Base-by-base conservation (phyloP, 2,113 vertebrate genomes). In the Butorides virescens region DNA sequence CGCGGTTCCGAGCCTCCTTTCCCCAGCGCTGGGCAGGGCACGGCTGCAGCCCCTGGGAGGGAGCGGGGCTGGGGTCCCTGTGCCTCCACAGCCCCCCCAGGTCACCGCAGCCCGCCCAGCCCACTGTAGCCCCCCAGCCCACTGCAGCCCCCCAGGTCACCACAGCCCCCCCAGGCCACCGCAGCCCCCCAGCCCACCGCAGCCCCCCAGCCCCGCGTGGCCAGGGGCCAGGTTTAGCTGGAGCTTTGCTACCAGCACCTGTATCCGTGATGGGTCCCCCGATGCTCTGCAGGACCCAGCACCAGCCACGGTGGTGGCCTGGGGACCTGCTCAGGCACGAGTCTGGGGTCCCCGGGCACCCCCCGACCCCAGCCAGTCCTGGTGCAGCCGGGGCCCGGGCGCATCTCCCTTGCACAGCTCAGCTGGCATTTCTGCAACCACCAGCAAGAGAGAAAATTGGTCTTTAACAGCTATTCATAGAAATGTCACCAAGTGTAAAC, bases 401-500 rank as follows among this genome's bases (percentile, higher is more conserved):
- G 39, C 66, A 62, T 32, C 71, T 16, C 32, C 66, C 46, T 27
- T 2, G 0, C 42, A 11, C 84, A 47, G 73, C 91, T 87, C 87
- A 80, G 65, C 50, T 77, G 72, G 29, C 52, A 25, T 59, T 95
- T 72, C 89, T 81, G 70, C 78, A n/a, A 0, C 50, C 36, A 58
- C 18, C 2, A 61, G 68, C 4, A 0, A 36, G 75, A 37, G 63
- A 87, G 86, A 88, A 77, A 91, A 90, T 70, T 65, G 91, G 53
- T 94, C 91, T 90, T 86, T 95, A 95, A 59, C 92, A 89, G 92
- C 86, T 77, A 63, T 50, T 93, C 96, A 81, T 47, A 86, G 92
- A 93, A 94, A 92, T 72, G 94, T 95, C 95, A 95, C 84, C 15
- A 21, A 77, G 93, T 93, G 92, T 95, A 96, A 97, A 95, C 95